Conservation (phyloP, 2,888 invertebrate species). For the Troides helena region DNA sequence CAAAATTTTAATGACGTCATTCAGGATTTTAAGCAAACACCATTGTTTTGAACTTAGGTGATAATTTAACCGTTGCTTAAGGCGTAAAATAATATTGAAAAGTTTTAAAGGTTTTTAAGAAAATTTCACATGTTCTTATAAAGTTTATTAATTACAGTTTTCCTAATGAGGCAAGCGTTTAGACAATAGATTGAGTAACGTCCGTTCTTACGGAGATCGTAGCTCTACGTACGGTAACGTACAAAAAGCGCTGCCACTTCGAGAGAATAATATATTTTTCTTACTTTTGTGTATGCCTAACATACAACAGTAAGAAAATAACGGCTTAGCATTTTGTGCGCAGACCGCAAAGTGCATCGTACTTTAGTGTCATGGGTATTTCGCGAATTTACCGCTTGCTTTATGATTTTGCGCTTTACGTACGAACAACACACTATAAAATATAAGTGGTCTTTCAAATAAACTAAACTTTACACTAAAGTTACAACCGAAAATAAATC, state of each 20-base stretch:
- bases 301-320: constrained; percentile 19
- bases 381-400: constrained; percentile 11
- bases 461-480: neutral
- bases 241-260: constrained; percentile 28
- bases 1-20: no score
- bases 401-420: constrained; percentile 5
- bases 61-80: no score
- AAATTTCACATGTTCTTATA: no score
- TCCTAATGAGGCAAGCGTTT: no score
- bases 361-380: constrained; percentile 13
- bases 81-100: no score
- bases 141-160: no score
- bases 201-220: constrained; percentile 37
- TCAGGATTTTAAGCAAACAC: no score
- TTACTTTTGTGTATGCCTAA: constrained; percentile 17
- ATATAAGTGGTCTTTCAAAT: neutral
- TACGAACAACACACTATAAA: neutral
- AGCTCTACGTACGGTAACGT: constrained; percentile 38
- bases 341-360: constrained; percentile 19
- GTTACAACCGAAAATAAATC: neutral
- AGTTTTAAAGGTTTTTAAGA: no score
- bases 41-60: no score
- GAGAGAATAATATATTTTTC: neutral
- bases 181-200: constrained; percentile 58
- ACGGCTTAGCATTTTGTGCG: constrained; percentile 19